Evolutionary conservation across 2,888 invertebrate species (phyloP).

Genomic region (Pasiphila rectangulata): DNA sequence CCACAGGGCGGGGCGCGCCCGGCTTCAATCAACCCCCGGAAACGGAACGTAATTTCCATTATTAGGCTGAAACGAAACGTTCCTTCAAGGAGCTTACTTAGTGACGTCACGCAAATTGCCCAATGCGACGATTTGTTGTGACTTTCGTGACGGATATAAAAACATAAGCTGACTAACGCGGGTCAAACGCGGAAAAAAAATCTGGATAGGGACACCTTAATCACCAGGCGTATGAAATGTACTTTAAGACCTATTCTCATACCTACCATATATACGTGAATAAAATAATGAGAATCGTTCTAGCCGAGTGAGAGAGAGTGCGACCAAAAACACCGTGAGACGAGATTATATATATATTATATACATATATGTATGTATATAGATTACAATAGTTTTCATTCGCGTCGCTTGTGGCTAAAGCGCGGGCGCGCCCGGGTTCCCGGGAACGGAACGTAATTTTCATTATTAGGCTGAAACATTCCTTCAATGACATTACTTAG

Average conservation of each 20-base stretch:
- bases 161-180: no score
- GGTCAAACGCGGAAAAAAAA: no score
- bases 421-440: conserved; percentile 53
- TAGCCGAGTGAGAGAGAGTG: no score
- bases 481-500: conserved; percentile 24
- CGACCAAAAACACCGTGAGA: no score
- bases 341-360: no score
- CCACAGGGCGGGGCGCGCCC: conserved; percentile 44
- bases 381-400: conserved; percentile 38
- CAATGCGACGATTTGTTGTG: conserved; percentile 15
- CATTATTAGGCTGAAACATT: conserved; percentile 53
- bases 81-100: conserved; percentile 27
- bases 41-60: conserved; percentile 67
- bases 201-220: no score
- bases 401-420: conserved; percentile 24
- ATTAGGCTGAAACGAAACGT: conserved; percentile 48
- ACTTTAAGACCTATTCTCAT: no score
- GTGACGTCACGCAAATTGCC: conserved; percentile 11
- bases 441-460: conserved; percentile 68
- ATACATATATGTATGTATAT: no score
- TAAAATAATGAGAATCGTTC: no score
- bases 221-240: no score
- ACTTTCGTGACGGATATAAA: conserved; percentile 3
- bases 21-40: conserved; percentile 66
- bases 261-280: no score